Conservation (phyloP, 1,140 invertebrate genomes). For the Meloidogyne chitwoodi region DNA sequence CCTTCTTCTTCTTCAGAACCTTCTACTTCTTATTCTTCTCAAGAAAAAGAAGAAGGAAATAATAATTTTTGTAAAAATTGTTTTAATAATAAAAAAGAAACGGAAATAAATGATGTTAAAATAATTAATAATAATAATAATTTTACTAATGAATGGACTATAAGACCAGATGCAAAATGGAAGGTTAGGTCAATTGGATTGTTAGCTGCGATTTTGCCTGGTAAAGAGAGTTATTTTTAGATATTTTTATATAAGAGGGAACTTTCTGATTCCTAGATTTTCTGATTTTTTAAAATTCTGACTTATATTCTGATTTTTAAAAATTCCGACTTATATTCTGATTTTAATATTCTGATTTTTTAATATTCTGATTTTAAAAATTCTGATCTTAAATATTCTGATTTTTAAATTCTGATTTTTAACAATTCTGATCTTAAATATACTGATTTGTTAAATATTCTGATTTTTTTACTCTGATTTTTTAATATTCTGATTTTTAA, state of each 20-base stretch:
- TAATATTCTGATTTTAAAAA: not conserved
- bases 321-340: not conserved
- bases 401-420: no score
- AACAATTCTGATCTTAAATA: no score
- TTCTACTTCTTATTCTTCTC: not conserved
- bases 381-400: not conserved
- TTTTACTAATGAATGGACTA: not conserved
- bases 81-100: not conserved
- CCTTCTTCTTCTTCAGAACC: not conserved
- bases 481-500: not conserved
- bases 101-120: no score
- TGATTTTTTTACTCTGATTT: not conserved
- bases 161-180: constrained; percentile 15
- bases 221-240: not conserved
- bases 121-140: not conserved
- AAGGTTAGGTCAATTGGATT: constrained; percentile 16
- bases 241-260: not conserved
- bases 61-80: not conserved
- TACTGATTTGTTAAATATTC: not conserved
- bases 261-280: not conserved
- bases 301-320: not conserved
- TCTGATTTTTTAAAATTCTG: not conserved
- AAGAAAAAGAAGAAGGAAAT: not conserved
- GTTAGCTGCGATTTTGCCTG: constrained; percentile 12
- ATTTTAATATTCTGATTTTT: not conserved